These are phyloP conservation scores for Dromiciops gliroides DNA, from an alignment of 2,113 vertebrate genomes.

Conservation along the genomic window DNA sequence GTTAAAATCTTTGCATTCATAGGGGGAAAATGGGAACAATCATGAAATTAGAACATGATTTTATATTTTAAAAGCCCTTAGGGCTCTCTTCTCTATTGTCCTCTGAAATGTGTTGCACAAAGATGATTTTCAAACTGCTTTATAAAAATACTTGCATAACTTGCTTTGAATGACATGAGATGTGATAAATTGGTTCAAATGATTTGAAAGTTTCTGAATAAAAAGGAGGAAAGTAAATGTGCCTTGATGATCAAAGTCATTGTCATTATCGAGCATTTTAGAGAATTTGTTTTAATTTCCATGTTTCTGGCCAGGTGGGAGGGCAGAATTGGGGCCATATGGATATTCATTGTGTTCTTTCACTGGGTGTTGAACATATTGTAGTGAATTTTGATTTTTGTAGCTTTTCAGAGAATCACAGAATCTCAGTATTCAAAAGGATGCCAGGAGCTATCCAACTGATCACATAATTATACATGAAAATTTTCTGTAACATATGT, in stretches of 20 bases:
- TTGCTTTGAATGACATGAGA: slow-evolving; percentile 52
- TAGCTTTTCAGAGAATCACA: not conserved
- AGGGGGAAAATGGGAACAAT: slow-evolving; percentile 1
- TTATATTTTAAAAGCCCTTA: slow-evolving; percentile 53
- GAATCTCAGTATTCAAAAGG: not conserved
- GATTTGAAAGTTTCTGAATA: slow-evolving; percentile 3
- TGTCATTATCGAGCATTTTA: not conserved
- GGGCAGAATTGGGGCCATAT: slow-evolving; percentile 48
- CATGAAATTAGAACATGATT: slow-evolving; percentile 44
- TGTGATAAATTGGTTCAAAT: slow-evolving; percentile 41
- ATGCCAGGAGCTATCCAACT: not conserved
- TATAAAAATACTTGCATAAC: slow-evolving; percentile 57
- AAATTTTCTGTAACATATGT: not conserved
- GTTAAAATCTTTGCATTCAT: slow-evolving; percentile 3
- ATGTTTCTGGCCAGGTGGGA: slow-evolving; percentile 43
- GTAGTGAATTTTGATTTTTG: slow-evolving; percentile 25
- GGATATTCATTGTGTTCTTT: slow-evolving; percentile 24
- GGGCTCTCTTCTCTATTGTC: slow-evolving; percentile 45
- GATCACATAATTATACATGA: not conserved
- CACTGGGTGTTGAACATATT: slow-evolving; percentile 11
- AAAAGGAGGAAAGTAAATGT: slow-evolving; percentile 48
- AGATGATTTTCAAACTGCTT: slow-evolving; percentile 50
- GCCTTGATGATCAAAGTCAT: slow-evolving; percentile 21
- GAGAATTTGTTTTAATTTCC: slow-evolving; percentile 39
- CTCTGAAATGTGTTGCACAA: slow-evolving; percentile 61